These are phyloP conservation scores for Catharus bicknelli DNA, from an alignment of 2,113 vertebrate genomes.

Conservation along the genomic window DNA sequence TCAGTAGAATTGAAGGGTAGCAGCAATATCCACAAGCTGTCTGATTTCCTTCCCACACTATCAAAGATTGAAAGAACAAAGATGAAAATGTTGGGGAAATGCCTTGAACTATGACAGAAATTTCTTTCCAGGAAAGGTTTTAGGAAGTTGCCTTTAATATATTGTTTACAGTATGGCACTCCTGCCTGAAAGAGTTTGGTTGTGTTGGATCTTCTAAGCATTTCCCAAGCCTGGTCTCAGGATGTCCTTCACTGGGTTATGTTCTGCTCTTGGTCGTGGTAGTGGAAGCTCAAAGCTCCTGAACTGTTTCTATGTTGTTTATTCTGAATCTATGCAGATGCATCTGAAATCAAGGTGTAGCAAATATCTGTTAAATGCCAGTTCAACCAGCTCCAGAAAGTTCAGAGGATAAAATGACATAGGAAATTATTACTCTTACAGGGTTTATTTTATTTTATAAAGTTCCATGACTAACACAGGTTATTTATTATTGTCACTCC, in stretches of 20 bases:
- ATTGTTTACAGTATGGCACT: neutral
- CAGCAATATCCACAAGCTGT: conserved; percentile 78
- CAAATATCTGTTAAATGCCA: neutral
- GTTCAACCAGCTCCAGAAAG: neutral
- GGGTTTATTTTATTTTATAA: neutral
- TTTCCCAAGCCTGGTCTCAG: neutral
- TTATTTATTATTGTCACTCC: neutral
- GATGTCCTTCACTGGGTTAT: neutral
- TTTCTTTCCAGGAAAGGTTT: conserved; percentile 59
- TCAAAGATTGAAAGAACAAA: conserved; percentile 79
- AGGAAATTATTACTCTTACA: neutral
- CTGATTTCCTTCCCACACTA: conserved; percentile 78
- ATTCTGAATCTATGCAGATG: neutral
- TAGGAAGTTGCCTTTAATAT: conserved; percentile 55
- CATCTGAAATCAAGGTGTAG: neutral
- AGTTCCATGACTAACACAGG: neutral
- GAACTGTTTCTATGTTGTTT: neutral
- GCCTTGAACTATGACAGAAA: conserved; percentile 67
- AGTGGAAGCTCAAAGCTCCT: neutral
- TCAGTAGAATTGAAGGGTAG: conserved; percentile 71
- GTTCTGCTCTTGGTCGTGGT: neutral
- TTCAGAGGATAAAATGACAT: neutral
- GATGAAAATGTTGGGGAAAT: conserved; percentile 76
- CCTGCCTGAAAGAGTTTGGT: neutral
- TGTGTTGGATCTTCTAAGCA: conserved; percentile 9